Base-by-base conservation (phyloP, 2,888 invertebrate genomes). In the Spisula solida region DNA sequence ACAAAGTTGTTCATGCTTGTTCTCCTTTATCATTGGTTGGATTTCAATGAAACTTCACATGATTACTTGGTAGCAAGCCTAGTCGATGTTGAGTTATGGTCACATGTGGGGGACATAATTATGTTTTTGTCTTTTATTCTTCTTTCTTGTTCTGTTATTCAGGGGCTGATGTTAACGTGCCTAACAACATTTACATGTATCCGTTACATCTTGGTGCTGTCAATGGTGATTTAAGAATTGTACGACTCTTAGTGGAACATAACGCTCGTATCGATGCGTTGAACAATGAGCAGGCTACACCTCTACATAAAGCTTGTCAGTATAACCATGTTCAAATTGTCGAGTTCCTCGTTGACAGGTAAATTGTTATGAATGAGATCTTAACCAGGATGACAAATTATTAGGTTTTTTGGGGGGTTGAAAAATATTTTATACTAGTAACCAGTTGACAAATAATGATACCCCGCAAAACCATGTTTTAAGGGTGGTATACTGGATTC, bases 161-260 rank as follows among this genome's bases (percentile, higher is more conserved):
- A 92, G 92, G 96, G 18, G 98, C 99, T 0, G 97, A 98, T 82
- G 97, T 98, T n/a, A 98, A 98, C 95, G 98, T 98, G 12, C 98
- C 98, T 0, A 98, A 98, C 93, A 97, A 97, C 84, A 97, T 98
- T 95, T 97, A 98, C 88, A 98, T 98, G 97, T 98, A 98, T 0
- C 98, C 99, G 0, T 97, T 99, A 87, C 99, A 99, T 96, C 97
- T 98, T 90, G 98, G 99, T 6, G 96, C 96, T 10, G 94, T 95
- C 51, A 94, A 95, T 5, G 97, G 97, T 0, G 95, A 96, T 81
- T 90, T 96, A 1, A 92, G 95, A 0, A 95, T 96, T 84, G 94
- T 93, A 1, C 90, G 93, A n/a, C 93, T 97, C 29, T 93, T 97
- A 70, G 91, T 96, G 34, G 95, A 96, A 78, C 93, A 96, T 91